Evolutionary conservation across 2,113 vertebrate genomes (phyloP).

Genomic region (Tyto alba): DNA sequence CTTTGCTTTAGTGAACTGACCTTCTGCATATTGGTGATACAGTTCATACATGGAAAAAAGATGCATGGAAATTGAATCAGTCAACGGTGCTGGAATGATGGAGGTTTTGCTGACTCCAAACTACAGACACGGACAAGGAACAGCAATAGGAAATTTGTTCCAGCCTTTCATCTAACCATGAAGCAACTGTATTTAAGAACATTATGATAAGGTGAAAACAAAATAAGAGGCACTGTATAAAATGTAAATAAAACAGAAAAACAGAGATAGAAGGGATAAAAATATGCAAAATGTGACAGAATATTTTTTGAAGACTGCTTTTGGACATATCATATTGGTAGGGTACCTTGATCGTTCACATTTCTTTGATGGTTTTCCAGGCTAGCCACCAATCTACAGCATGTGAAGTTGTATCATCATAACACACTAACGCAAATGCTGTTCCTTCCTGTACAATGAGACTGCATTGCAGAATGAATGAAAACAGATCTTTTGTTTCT

Average conservation of each 20-base stretch:
- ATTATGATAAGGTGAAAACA: constrained; percentile 1
- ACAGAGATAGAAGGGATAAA: not conserved
- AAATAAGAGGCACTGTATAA: not conserved
- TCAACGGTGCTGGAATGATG: not conserved
- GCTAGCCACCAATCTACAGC: not conserved
- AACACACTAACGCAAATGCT: not conserved
- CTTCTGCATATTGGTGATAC: constrained; percentile 18
- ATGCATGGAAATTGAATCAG: constrained; percentile 20
- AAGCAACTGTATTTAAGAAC: constrained; percentile 13
- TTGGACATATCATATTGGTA: not conserved
- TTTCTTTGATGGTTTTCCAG: constrained; percentile 27
- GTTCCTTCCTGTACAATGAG: not conserved
- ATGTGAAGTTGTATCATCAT: not conserved
- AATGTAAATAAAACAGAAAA: constrained; percentile 34
- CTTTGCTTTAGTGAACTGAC: not conserved
- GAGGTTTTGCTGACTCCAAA: constrained; percentile 25
- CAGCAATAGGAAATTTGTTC: constrained; percentile 24
- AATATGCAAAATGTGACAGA: constrained; percentile 10
- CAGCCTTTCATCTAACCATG: constrained; percentile 2
- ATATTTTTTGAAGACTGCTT: not conserved
- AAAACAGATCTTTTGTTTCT: not conserved
- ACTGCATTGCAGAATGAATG: not conserved
- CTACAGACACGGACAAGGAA: not conserved
- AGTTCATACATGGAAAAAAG: not conserved
- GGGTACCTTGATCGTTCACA: not conserved